These are phyloP conservation scores for Tympanuchus pallidicinctus DNA, from an alignment of 2,113 vertebrate genomes.

Conservation along the genomic window DNA sequence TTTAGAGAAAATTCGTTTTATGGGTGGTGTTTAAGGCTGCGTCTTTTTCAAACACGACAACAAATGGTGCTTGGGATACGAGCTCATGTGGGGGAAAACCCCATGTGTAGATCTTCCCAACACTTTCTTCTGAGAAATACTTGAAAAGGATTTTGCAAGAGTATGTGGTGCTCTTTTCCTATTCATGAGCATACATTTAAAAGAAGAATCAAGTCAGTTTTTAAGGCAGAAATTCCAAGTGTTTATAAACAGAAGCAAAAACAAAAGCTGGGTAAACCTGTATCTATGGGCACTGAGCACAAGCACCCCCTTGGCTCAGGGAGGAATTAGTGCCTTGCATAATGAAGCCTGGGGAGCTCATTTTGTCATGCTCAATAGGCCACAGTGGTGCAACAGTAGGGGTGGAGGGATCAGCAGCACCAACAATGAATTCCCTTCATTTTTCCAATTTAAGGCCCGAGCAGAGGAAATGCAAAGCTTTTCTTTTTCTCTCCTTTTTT, in stretches of 20 bases:
- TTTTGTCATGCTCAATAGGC: slow-evolving; percentile 61
- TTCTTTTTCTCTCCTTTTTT: not conserved
- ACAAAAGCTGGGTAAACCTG: not conserved
- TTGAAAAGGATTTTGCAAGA: not conserved
- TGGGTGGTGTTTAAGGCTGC: not conserved
- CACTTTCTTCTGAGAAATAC: not conserved
- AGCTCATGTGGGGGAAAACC: not conserved
- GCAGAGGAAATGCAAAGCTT: slow-evolving; percentile 60
- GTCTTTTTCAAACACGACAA: not conserved
- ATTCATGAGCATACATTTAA: not conserved
- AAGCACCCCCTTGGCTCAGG: not conserved
- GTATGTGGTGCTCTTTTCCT: not conserved
- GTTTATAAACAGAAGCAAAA: slow-evolving; percentile 40
- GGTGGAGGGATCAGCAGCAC: slow-evolving; percentile 51
- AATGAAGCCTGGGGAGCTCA: slow-evolving; percentile 54
- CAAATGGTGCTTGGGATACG: not conserved
- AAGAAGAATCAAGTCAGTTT: not conserved
- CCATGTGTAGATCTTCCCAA: not conserved
- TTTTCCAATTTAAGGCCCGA: slow-evolving; percentile 36
- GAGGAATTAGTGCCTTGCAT: slow-evolving; percentile 54
- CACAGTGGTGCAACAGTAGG: slow-evolving; percentile 53
- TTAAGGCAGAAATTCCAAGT: slow-evolving; percentile 13
- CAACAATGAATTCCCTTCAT: slow-evolving; percentile 56
- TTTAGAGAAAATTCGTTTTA: not conserved
- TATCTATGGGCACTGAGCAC: not conserved